Base-by-base conservation (phyloP, 2,797 vertebrate genomes). In the Enoplosus armatus region DNA sequence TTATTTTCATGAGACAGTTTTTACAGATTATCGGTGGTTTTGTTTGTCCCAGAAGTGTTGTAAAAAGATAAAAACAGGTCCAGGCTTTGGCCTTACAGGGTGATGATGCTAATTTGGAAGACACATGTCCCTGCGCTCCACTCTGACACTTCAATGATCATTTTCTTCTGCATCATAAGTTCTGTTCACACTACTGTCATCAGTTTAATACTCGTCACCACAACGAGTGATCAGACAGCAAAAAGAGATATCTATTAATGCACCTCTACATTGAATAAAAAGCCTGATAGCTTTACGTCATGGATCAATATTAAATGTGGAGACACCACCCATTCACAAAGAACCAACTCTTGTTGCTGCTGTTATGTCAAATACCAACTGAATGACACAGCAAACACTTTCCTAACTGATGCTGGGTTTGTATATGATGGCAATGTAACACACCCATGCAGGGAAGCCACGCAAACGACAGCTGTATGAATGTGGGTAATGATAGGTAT, bases 11-110 rank as follows among this genome's bases (percentile, higher is more conserved):
- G 20, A 11, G 14, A 48, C 51, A 22, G 66, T 24, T 65, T 35
- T 68, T 48, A 72, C 24, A 64, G 29, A 41, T 63, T 27, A 33
- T 39, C 26, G n/a, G 24, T 6, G 33, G 18, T 39, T 63, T 75
- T 5, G 60, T 67, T 74, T 60, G 39, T 24, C 62, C 27, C 12
- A n/a, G n/a, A n/a, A n/a, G n/a, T n/a, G n/a, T n/a, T n/a, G n/a
- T n/a, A n/a, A n/a, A n/a, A n/a, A n/a, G n/a, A n/a, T n/a, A n/a
- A n/a, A n/a, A n/a, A 3, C 18, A 66, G 29, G 15, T 18, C 55
- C 35, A 1, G 9, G 41, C 8, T 43, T 56, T 18, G 18, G 5
- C n/a, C 4, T 8, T 16, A 41, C 26, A 54, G 15, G 22, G 5
- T 50, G 45, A 67, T 3, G 5, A 43, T 43, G 15, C 41, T 7